phyloP scores from a whole-genome alignment of 1,140 invertebrate species.

The Medauroidea extradentata region DNA sequence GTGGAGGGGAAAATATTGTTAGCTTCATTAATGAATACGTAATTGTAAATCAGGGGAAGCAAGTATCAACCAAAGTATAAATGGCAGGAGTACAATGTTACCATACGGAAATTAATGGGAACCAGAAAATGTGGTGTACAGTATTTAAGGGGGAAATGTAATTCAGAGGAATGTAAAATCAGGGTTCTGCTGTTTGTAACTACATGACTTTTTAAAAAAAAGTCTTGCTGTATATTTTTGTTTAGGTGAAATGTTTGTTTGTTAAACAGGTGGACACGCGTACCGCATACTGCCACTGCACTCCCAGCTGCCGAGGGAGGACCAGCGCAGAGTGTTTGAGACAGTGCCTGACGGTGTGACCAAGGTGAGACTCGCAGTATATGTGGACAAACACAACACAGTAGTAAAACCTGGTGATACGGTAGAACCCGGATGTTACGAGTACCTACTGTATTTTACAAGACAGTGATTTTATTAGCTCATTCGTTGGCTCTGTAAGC shows the following conservation, averaged over 20 bases:
- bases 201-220: no score
- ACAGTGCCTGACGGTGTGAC: constrained; percentile 65
- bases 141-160: no score
- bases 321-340: constrained; percentile 84
- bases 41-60: no score
- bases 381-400: neutral
- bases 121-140: no score
- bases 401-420: neutral
- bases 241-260: neutral
- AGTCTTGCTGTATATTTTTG: neutral
- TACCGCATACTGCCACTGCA: constrained; percentile 81
- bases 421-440: neutral
- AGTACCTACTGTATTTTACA: neutral
- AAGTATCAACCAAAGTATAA: no score
- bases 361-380: constrained; percentile 47
- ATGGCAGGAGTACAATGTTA: no score
- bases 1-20: no score
- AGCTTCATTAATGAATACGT: no score
- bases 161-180: no score
- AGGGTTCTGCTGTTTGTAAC: no score
- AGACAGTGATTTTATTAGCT: neutral
- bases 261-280: constrained; percentile 46
- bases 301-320: constrained; percentile 85
- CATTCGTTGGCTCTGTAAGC: neutral
- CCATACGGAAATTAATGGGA: no score